Evolutionary conservation across 2,888 invertebrate species (phyloP).

Genomic region (Sabatieria punctata): DNA sequence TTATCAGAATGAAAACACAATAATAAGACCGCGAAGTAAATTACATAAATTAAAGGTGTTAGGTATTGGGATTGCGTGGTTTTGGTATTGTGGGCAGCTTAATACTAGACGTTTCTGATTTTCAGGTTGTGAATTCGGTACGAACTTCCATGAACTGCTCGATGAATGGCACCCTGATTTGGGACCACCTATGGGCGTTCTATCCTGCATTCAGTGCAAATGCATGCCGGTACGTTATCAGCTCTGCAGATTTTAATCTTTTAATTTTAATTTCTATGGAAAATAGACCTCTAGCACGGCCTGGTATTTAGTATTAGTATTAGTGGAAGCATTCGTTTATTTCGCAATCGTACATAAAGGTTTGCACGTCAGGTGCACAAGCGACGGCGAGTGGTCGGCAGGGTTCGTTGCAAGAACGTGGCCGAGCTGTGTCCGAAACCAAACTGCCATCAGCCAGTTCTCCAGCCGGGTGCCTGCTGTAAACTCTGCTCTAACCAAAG

Average conservation of each 20-base stretch:
- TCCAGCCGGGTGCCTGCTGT: constrained; percentile 69
- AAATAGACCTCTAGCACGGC: too few relatives aligned
- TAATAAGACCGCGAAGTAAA: too few relatives aligned
- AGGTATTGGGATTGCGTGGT: too few relatives aligned
- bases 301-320: too few relatives aligned
- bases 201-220: constrained; percentile 88
- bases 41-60: too few relatives aligned
- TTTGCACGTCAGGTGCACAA: constrained; percentile 54
- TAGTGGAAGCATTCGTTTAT: too few relatives aligned
- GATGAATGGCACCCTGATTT: constrained; percentile 81
- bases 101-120: too few relatives aligned
- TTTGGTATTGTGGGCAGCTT: too few relatives aligned
- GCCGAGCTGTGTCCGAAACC: constrained; percentile 78
- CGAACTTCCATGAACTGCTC: constrained; percentile 65
- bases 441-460: constrained; percentile 63
- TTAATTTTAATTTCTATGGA: neutral
- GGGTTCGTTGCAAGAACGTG: constrained; percentile 72
- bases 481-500: constrained; percentile 77
- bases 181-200: constrained; percentile 76
- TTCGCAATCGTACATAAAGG: too few relatives aligned
- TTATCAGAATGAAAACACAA: too few relatives aligned
- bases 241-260: neutral
- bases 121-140: constrained; percentile 77
- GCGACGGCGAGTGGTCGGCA: constrained; percentile 67
- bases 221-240: constrained; percentile 72